Conservation (phyloP, 2,113 vertebrate species). For the Cheilinus undulatus region DNA sequence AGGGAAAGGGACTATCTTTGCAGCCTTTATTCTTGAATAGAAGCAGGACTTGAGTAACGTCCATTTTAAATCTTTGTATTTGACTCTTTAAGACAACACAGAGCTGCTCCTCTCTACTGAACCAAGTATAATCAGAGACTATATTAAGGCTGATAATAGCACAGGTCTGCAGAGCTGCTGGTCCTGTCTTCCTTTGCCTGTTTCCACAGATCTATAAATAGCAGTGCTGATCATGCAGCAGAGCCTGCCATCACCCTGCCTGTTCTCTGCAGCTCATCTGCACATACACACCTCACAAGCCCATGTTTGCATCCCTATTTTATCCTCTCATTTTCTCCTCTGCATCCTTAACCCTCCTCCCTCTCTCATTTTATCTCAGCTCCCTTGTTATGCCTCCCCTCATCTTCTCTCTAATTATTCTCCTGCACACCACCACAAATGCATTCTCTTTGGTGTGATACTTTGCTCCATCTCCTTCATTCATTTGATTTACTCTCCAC, state of each 20-base stretch:
- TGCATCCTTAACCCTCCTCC: not conserved
- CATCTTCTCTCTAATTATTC: slow-evolving; percentile 35
- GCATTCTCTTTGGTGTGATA: not conserved
- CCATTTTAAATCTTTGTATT: not conserved
- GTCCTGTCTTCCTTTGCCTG: slow-evolving; percentile 42
- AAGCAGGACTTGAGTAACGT: not conserved
- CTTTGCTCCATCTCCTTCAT: slow-evolving; percentile 11
- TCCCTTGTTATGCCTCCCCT: slow-evolving; percentile 38
- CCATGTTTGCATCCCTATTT: slow-evolving; percentile 19
- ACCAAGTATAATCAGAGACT: slow-evolving; percentile 4
- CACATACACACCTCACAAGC: slow-evolving; percentile 16
- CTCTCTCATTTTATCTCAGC: slow-evolving; percentile 35
- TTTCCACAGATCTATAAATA: slow-evolving; percentile 73
- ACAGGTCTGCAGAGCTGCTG: slow-evolving; percentile 51
- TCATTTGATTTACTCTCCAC: slow-evolving; percentile 13
- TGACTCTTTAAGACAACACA: not conserved
- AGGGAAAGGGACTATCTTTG: not conserved
- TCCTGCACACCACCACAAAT: not conserved
- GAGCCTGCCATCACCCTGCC: slow-evolving; percentile 45
- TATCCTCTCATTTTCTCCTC: not conserved
- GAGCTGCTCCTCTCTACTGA: slow-evolving; percentile 4
- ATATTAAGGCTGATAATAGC: slow-evolving; percentile 37
- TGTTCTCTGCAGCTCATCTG: slow-evolving; percentile 29
- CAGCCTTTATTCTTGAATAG: not conserved
- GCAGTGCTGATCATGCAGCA: slow-evolving; percentile 65